These are phyloP conservation scores for Ameiurus melas DNA, from an alignment of 2,113 vertebrate genomes.

Conservation along the genomic window DNA sequence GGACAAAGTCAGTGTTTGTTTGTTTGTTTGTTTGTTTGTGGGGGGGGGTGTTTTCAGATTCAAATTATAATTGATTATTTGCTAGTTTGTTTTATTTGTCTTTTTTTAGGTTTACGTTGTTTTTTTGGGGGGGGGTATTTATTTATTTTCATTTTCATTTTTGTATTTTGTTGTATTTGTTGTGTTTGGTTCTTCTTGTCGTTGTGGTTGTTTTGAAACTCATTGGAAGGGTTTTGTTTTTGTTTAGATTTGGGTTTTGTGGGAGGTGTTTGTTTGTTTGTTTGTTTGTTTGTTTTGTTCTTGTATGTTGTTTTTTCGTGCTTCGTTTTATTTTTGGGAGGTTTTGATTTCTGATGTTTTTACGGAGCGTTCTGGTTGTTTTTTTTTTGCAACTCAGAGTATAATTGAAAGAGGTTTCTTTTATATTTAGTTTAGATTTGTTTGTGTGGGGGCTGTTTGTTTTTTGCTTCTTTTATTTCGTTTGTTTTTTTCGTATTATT, in stretches of 20 bases:
- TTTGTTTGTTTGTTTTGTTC: not conserved
- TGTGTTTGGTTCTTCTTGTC: not conserved
- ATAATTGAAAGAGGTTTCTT: not conserved
- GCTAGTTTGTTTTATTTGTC: not conserved
- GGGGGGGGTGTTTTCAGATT: not conserved
- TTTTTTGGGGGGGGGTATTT: not conserved
- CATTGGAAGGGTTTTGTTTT: not conserved
- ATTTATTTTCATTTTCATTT: not conserved
- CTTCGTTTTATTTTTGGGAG: not conserved
- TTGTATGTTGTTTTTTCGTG: no score
- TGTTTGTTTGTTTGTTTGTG: no score
- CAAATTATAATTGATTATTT: not conserved
- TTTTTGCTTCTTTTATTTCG: not conserved
- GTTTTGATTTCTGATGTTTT: not conserved
- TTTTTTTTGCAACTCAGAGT: not conserved
- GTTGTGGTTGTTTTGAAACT: not conserved
- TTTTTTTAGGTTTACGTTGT: not conserved
- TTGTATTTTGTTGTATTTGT: not conserved
- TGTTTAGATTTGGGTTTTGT: not conserved
- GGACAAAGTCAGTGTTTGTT: not conserved
- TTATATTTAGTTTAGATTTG: not conserved
- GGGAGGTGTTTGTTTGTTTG: not conserved
- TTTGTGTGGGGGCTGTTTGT: not conserved
- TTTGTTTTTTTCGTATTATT: not conserved
- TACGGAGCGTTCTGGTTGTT: not conserved